Evolutionary conservation across 2,113 vertebrate genomes (phyloP).

Genomic region (Galbula dea): DNA sequence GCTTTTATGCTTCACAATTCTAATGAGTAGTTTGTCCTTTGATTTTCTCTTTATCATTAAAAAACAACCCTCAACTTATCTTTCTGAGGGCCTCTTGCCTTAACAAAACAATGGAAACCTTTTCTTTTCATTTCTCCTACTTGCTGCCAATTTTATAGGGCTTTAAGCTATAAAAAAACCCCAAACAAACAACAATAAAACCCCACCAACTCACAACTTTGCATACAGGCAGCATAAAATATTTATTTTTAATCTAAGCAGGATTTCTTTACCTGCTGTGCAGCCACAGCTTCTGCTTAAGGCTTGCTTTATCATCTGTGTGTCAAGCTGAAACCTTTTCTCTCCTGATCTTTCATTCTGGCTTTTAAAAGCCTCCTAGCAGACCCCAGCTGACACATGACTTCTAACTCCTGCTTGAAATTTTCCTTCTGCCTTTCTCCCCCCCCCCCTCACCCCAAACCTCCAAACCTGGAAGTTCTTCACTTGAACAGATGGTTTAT

Average conservation of each 20-base stretch:
- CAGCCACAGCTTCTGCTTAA: conserved; percentile 49
- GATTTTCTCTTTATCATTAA: neutral
- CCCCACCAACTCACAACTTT: too few species aligned
- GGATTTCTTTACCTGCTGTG: conserved; percentile 67
- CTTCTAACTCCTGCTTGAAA: neutral
- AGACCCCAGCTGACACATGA: conserved; percentile 25
- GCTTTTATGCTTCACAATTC: neutral
- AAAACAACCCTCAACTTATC: neutral
- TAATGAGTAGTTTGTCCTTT: neutral
- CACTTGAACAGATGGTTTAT: conserved; percentile 55
- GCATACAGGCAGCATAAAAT: conserved; percentile 56
- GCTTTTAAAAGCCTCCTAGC: conserved; percentile 26
- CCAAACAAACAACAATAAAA: too few species aligned
- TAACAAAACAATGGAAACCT: neutral
- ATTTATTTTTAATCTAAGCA: conserved; percentile 70
- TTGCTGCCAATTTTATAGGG: neutral
- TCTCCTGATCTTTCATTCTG: conserved; percentile 5
- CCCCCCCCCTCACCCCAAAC: neutral
- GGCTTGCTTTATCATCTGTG: conserved; percentile 47
- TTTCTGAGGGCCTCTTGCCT: neutral
- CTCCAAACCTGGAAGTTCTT: conserved; percentile 54
- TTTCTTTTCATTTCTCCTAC: neutral
- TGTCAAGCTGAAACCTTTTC: conserved; percentile 29
- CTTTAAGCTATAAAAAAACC: neutral
- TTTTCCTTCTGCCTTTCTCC: neutral